Base-by-base conservation (phyloP, 2,888 invertebrate genomes). In the Catocala sponsa region DNA sequence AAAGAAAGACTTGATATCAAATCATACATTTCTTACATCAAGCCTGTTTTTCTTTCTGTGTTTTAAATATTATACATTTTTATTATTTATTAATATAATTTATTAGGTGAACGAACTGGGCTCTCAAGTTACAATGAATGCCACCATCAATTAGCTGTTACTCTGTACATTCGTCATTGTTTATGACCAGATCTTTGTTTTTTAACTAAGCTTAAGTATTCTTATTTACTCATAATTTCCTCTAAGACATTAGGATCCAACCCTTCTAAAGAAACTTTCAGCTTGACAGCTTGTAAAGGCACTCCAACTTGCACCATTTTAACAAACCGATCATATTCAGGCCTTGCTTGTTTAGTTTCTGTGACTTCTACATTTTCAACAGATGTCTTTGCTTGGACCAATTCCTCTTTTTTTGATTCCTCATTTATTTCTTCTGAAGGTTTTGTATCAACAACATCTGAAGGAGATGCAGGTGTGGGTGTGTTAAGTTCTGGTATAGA, bases 291-390 rank as follows among this genome's bases (percentile, higher is more conserved):
- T 70, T 95, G 95, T 54, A 96, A 87, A n/a, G 97, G 98, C 0
- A 98, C 98, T 44, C 99, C 98, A 79, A 98, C 95, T 78, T 97
- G 97, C 0, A 98, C 83, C 98, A 99, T 98, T 95, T 98, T 98
- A 63, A 98, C 96, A 91, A 96, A 98, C 87, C 96, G 97, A 32
- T 95, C 94, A 89, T 97, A 98, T 73, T 96, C 95, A 5, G 96
- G 95, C 86, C 97, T 96, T 55, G 95, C 12, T 54, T 51, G 59
- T 47, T 61, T 69, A 38, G 43, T 52, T 62, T 73, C 72, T 12
- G 59, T 54, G 9, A 53, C 48, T 13, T 69, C 76, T 9, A 32
- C 49, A 6, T n/a, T 25, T 49, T 69, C 60, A 49, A 42, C 53
- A 11, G 58, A 48, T 38, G 61, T 42, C 35, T 68, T 67, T 50